Conservation (phyloP, 2,797 vertebrate species). For the Molossus alvarezi region DNA sequence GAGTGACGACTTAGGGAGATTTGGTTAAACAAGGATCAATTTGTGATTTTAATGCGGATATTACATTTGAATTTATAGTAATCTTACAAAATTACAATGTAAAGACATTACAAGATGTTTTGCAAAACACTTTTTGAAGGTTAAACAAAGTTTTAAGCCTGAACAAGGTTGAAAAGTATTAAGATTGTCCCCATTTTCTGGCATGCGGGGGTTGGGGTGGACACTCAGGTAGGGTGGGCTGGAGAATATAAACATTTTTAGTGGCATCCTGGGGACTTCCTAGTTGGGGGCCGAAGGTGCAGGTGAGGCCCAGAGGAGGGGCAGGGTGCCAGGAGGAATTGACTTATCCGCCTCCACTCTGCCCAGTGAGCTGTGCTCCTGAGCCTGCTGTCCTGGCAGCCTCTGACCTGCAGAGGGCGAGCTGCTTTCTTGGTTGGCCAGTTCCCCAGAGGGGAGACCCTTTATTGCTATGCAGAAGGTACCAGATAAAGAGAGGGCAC, state of each 20-base stretch:
- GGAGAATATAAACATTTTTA: background rate
- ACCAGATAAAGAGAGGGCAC: background rate
- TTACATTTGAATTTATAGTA: conserved; percentile 21
- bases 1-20: background rate
- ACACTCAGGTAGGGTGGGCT: background rate
- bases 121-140: background rate
- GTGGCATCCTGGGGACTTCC: background rate
- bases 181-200: background rate
- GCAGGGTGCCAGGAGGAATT: background rate
- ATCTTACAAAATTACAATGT: background rate
- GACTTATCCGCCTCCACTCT: background rate
- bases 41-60: conserved; percentile 15
- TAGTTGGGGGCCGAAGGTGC: background rate
- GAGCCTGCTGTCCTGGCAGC: background rate
- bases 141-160: background rate
- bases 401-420: background rate
- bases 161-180: background rate
- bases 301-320: too few species aligned
- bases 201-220: background rate
- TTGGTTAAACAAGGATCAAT: background rate
- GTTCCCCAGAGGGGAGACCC: too few species aligned
- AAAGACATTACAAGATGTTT: background rate
- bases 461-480: background rate
- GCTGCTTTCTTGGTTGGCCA: background rate
- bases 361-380: background rate